phyloP scores from a whole-genome alignment of 2,888 invertebrate species.

The Podotricha telesiphe region DNA sequence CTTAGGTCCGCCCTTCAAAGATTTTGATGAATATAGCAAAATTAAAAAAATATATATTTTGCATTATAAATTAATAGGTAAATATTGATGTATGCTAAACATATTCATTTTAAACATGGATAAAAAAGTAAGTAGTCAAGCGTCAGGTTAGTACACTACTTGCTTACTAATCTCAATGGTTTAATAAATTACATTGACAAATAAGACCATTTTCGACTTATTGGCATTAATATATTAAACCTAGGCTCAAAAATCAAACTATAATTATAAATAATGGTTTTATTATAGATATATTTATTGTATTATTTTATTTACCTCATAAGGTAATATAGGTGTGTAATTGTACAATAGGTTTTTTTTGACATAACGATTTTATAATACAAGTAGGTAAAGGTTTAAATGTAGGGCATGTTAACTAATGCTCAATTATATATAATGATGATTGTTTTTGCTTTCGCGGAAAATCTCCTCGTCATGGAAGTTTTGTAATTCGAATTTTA shows the following conservation, averaged over 20 bases:
- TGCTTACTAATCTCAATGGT: too few relatives aligned
- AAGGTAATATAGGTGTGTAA: neutral
- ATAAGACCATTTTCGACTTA: too few relatives aligned
- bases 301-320: neutral
- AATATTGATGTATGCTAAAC: too few relatives aligned
- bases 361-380: neutral
- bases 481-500: slow-evolving; percentile 17
- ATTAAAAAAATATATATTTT: too few relatives aligned
- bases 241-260: too few relatives aligned
- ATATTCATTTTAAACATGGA: neutral
- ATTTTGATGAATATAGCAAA: too few relatives aligned
- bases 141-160: too few relatives aligned
- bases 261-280: too few relatives aligned
- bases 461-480: slow-evolving; percentile 31
- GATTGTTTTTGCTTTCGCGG: slow-evolving; percentile 29
- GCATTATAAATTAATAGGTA: too few relatives aligned
- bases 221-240: too few relatives aligned
- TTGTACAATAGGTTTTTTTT: neutral
- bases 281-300: neutral
- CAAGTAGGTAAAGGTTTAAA: slow-evolving; percentile 1
- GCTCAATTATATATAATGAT: slow-evolving; percentile 30
- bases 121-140: neutral
- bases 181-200: too few relatives aligned
- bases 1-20: too few relatives aligned
- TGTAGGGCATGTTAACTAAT: slow-evolving; percentile 23